A percentile compares a stretch with the other conserved stretches of the same genome.
Conservation (phyloP, 2,888 invertebrate genomes). For the Encarsia formosa region DNA sequence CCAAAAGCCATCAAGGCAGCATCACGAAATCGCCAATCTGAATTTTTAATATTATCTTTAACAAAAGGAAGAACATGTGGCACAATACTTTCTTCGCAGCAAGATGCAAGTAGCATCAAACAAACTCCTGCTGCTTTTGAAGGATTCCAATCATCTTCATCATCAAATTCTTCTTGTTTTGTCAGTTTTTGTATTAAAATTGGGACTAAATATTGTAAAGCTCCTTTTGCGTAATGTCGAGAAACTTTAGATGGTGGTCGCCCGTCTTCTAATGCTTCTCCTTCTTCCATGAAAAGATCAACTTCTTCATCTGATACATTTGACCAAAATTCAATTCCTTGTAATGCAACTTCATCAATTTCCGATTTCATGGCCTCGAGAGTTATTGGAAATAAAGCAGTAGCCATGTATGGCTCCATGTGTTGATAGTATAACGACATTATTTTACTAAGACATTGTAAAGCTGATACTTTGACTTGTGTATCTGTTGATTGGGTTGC, state of each 20-base stretch:
- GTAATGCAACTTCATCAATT: constrained; percentile 90
- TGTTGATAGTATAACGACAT: constrained; percentile 97
- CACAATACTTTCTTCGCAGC: constrained; percentile 97
- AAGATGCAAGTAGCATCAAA: constrained; percentile 93
- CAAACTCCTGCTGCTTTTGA: constrained; percentile 99
- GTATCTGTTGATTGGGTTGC: constrained; percentile 92
- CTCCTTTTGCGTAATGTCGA: constrained; percentile 96
- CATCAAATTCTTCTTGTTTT: constrained; percentile 95
- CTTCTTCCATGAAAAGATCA: constrained; percentile 88
- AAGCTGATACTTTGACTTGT: constrained; percentile 90
- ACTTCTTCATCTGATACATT: constrained; percentile 99
- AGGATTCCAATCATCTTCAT: constrained; percentile 99
- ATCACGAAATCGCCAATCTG: constrained; percentile 90
- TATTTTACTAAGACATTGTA: constrained; percentile 98
- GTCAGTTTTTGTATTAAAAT: constrained; percentile 90
- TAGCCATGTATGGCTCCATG: constrained; percentile 99
- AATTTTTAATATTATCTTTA: constrained; percentile 86
- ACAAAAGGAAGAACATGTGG: constrained; percentile 94
- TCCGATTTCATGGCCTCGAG: constrained; percentile 98
- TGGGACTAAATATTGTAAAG: constrained; percentile 90
- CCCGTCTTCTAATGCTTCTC: constrained; percentile 89
- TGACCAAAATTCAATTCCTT: constrained; percentile 99
- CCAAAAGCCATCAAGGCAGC: constrained; percentile 99
- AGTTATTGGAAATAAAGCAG: constrained; percentile 94
- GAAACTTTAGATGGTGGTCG: constrained; percentile 90